Base-by-base conservation (phyloP, 2,888 invertebrate genomes). In the Agrotis segetum region DNA sequence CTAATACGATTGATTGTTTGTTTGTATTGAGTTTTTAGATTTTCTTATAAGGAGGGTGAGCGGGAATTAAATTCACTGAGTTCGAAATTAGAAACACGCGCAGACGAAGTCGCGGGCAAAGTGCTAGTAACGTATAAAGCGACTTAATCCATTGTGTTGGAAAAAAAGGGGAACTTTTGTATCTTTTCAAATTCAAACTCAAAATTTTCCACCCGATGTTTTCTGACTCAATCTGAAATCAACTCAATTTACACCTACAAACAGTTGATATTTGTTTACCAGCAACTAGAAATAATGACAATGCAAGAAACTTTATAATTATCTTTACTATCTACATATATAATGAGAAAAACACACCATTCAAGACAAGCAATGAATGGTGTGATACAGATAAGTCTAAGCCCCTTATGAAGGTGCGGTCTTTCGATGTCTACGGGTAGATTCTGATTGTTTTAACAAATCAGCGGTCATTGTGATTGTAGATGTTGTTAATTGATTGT, bases 361-460 rank as follows among this genome's bases (percentile, higher is more conserved):
- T 77, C 17, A 58, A 13, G 7, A 24, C 11, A 49, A 50, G 14
- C 11, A 21, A 3, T 56, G 34, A 72, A 56, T 72, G 49, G 78
- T 70, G 44, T 46, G 55, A 21, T 70, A 4, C n/a, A 40, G 78
- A 78, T 72, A 71, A 50, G 7, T n/a, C 21, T n/a, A 78, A 68
- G 71, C 50, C 14, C 11, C 5, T 58, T 56, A 50, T 13, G 13
- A 50, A 50, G 71, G 78, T 72, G 78, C 13, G 71, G 71, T 69
- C 44, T 44, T 14, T 7, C n/a, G 29, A 16, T 16, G 53, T 21
- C 0, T 21, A 49, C 9, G 2, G n/a, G 1, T 53, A 0, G 24
- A 40, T 40, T 40, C 11, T 29, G 19, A 49, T 73, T 19, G 1
- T 1, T 55, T 24, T 46, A 19, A 40, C 13, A 49, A 49, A 55